phyloP scores from a whole-genome alignment of 1,140 invertebrate species.

The Macrobrachium nipponense region DNA sequence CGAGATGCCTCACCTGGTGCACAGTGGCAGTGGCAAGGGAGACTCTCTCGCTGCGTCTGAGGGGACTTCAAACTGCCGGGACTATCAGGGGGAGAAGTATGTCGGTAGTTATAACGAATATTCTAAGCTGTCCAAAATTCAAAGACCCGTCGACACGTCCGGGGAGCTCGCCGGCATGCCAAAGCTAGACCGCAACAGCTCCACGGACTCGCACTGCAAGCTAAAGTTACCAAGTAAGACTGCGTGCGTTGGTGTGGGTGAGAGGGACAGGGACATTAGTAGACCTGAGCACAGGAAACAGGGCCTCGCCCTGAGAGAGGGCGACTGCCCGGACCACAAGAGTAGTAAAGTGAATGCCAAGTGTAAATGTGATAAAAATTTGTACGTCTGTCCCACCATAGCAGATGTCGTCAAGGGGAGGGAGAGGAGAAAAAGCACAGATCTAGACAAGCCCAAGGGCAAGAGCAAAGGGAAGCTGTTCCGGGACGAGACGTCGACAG shows the following conservation, averaged over 20 bases:
- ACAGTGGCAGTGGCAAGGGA: too few species aligned
- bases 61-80: background rate
- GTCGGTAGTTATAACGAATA: background rate
- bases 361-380: slow-evolving; percentile 17
- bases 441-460: slow-evolving; percentile 51
- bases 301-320: background rate
- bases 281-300: slow-evolving; percentile 15
- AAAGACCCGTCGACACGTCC: background rate
- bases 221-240: too few species aligned
- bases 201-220: background rate
- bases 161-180: background rate
- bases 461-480: slow-evolving; percentile 46
- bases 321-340: background rate
- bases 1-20: too few species aligned
- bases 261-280: background rate
- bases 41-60: too few species aligned
- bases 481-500: slow-evolving; percentile 55
- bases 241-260: too few species aligned
- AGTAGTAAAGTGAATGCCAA: slow-evolving; percentile 7
- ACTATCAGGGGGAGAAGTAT: background rate
- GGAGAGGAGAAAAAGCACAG: slow-evolving; percentile 61
- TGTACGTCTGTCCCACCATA: slow-evolving; percentile 58
- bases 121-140: slow-evolving; percentile 18
- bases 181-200: background rate
- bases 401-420: slow-evolving; percentile 63